Evolutionary conservation across 2,888 invertebrate species (phyloP).

Genomic region (Gonocerus acuteangulatus): DNA sequence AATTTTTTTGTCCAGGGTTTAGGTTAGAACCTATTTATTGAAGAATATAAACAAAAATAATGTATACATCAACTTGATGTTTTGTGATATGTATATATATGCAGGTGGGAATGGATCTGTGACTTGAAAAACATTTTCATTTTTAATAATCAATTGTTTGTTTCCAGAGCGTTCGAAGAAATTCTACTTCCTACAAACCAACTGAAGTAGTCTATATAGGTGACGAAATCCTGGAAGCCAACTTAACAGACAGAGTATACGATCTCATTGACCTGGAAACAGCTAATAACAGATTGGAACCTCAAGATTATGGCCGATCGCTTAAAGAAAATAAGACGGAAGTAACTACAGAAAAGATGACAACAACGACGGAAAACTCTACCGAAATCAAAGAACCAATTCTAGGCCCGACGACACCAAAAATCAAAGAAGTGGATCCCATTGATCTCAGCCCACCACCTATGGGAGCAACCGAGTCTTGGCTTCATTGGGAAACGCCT

Average conservation of each 20-base stretch:
- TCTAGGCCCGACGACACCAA: conserved; percentile 50
- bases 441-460: conserved; percentile 41
- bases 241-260: conserved; percentile 16
- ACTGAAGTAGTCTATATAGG: conserved; percentile 44
- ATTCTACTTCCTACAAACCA: conserved; percentile 34
- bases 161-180: conserved; percentile 19
- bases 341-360: conserved; percentile 26
- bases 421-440: conserved; percentile 37
- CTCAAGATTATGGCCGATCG: conserved; percentile 24
- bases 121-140: too few relatives aligned
- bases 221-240: conserved; percentile 41
- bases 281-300: conserved; percentile 29
- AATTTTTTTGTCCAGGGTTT: too few relatives aligned
- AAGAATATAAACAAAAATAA: too few relatives aligned
- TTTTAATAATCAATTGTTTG: too few relatives aligned
- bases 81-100: too few relatives aligned
- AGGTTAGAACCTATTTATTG: too few relatives aligned
- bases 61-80: too few relatives aligned
- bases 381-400: conserved; percentile 69
- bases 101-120: too few relatives aligned
- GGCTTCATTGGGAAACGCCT: conserved; percentile 38
- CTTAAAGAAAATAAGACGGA: conserved; percentile 11
- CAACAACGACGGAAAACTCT: conserved; percentile 24
- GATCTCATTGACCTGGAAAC: conserved; percentile 12
- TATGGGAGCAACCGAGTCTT: conserved; percentile 38